Percentiles rank a stretch among this genome's conserved stretches.
phyloP scores from a whole-genome alignment of 2,797 vertebrate species.

The Ctenopoma multispine region DNA sequence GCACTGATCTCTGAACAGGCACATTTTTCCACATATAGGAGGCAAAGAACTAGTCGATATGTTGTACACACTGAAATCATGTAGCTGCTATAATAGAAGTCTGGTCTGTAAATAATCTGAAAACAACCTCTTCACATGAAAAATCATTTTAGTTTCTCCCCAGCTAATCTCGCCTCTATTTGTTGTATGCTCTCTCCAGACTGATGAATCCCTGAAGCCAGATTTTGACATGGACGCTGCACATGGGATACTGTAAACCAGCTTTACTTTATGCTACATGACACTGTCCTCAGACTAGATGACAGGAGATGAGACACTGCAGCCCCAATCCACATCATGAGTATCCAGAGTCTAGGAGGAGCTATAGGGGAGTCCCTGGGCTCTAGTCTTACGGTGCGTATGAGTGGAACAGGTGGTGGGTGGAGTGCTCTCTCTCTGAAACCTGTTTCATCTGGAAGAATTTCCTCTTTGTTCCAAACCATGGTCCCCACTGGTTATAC shows the following conservation, averaged over 20 bases:
- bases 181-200: slow-evolving; percentile 13
- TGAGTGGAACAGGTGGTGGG: slow-evolving; percentile 77
- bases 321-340: slow-evolving; percentile 74
- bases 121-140: no score
- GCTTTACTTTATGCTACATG: not conserved
- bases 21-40: no score
- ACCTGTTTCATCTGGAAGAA: slow-evolving; percentile 85
- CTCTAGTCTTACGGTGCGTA: slow-evolving; percentile 80
- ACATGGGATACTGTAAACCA: slow-evolving; percentile 24
- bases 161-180: not conserved
- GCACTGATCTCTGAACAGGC: no score
- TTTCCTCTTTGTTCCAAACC: slow-evolving; percentile 88
- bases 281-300: slow-evolving; percentile 8
- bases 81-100: no score
- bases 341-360: slow-evolving; percentile 78
- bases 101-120: no score
- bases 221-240: slow-evolving; percentile 12
- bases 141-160: no score
- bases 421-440: slow-evolving; percentile 87
- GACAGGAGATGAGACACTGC: slow-evolving; percentile 72
- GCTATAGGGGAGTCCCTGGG: slow-evolving; percentile 79
- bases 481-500: slow-evolving; percentile 94
- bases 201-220: not conserved
- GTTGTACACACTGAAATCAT: no score
- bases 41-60: no score